phyloP scores from a whole-genome alignment of 2,113 vertebrate species.

The Halichoerus grypus region DNA sequence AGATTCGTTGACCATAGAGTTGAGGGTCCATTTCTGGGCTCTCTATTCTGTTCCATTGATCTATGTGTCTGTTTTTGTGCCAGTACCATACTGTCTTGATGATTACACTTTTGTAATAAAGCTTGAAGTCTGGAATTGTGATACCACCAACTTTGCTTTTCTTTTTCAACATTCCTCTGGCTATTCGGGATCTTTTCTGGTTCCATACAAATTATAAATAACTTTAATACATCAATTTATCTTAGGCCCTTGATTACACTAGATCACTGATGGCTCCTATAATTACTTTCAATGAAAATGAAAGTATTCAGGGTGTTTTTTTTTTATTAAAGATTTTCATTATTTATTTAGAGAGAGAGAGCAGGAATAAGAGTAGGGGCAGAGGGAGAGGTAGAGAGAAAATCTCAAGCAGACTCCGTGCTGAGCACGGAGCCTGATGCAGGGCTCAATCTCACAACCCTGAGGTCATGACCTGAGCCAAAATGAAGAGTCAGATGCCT shows the following conservation, averaged over 20 bases:
- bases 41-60: too few relatives aligned
- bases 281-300: slow-evolving; percentile 1
- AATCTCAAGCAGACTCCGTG: background rate
- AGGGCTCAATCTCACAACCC: background rate
- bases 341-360: background rate
- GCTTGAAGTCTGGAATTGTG: too few relatives aligned
- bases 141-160: too few relatives aligned
- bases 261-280: background rate
- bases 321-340: background rate
- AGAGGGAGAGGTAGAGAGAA: background rate
- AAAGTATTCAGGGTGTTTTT: background rate
- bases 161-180: too few relatives aligned
- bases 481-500: background rate
- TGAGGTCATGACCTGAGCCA: background rate
- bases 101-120: too few relatives aligned
- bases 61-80: too few relatives aligned
- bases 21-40: too few relatives aligned
- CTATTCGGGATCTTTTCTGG: too few relatives aligned
- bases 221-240: background rate
- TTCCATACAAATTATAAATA: background rate
- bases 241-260: background rate
- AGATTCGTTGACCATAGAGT: too few relatives aligned
- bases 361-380: background rate
- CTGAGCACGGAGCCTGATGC: background rate
- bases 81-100: too few relatives aligned